A percentile compares a stretch with the other conserved stretches of the same genome.
Conservation (phyloP, 2,888 invertebrate genomes). For the Antitype chi region DNA sequence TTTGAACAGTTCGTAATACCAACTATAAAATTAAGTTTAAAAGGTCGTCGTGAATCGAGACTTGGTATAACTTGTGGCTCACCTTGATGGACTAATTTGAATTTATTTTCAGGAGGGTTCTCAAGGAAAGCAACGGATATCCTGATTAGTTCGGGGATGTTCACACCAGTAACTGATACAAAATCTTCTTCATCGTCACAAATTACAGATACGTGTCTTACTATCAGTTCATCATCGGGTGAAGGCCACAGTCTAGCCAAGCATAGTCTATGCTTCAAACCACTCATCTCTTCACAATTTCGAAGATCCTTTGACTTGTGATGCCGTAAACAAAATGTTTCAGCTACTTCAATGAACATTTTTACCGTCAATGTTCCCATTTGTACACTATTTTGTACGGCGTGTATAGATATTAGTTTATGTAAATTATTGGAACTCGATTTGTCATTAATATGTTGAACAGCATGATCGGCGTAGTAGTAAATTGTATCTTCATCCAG, state of each 20-base stretch:
- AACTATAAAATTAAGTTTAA: conserved; percentile 76
- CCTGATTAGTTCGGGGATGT: conserved; percentile 71
- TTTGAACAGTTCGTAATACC: conserved; percentile 81
- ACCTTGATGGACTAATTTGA: conserved; percentile 79
- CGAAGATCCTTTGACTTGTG: conserved; percentile 69
- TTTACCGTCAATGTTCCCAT: conserved; percentile 77
- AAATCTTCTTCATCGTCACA: conserved; percentile 81
- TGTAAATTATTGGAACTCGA: conserved; percentile 77
- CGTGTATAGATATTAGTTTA: conserved; percentile 80
- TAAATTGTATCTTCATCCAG: conserved; percentile 80
- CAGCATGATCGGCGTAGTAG: conserved; percentile 80
- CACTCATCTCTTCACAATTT: conserved; percentile 82
- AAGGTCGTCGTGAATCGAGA: conserved; percentile 75
- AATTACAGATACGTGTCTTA: conserved; percentile 75
- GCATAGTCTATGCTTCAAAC: conserved; percentile 78
- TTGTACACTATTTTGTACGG: conserved; percentile 72
- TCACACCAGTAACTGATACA: conserved; percentile 76
- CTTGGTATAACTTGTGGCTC: conserved; percentile 79
- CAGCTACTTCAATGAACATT: conserved; percentile 82
- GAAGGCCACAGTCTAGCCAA: conserved; percentile 80
- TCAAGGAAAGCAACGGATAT: conserved; percentile 77
- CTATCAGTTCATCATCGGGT: conserved; percentile 78
- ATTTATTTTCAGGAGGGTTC: conserved; percentile 68
- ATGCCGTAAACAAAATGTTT: conserved; percentile 79
- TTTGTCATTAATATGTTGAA: conserved; percentile 75